Base-by-base conservation (phyloP, 2,113 vertebrate species). In the Hassar affinis region DNA sequence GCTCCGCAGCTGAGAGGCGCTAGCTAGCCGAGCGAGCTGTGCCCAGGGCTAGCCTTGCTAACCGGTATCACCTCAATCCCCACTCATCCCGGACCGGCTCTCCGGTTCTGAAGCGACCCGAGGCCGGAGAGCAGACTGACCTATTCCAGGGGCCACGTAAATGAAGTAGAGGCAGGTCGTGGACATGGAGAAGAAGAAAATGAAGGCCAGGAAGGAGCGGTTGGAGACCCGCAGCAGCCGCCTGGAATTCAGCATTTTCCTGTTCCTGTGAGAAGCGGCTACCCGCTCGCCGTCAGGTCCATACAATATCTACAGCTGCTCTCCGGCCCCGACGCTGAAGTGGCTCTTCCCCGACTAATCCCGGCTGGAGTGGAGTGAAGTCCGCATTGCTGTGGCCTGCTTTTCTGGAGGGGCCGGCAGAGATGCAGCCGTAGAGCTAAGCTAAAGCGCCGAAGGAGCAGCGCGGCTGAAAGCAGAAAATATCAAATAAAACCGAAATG, bases 111-210 rank as follows among this genome's bases (percentile, higher is more conserved):
- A 42, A 42, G 6, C 6, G 38, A 42, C 38, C 2, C 38, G 6
- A 42, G 2, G 6, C 11, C 59, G 9, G 14, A 64, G 11, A 27
- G 17, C 35, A 47, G 52, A 92, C 96, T 96, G 80, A 99, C 97
- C 97, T 91, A 97, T 96, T 75, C 97, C 97, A 0, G 97, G 97
- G 72, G 97, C 96, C 93, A 95, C 97, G 84, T 99, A 98, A 78
- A 98, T 95, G 95, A 99, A 98, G 92, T 98, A 99, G 64, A 99
- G 96, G 87, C 97, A 96, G 30, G 97, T 98, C 45, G 96, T 96
- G 59, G 96, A 99, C 85, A 98, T 94, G 89, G 96, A 98, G 92
- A 98, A 99, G 90, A 99, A 94, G 92, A 98, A 97, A 88, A 99
- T 94, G 93, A 97, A 97, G 94, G 95, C 97, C 89, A 98, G 90